Evolutionary conservation across 2,888 invertebrate species (phyloP).

Genomic region (Alcis repandata): DNA sequence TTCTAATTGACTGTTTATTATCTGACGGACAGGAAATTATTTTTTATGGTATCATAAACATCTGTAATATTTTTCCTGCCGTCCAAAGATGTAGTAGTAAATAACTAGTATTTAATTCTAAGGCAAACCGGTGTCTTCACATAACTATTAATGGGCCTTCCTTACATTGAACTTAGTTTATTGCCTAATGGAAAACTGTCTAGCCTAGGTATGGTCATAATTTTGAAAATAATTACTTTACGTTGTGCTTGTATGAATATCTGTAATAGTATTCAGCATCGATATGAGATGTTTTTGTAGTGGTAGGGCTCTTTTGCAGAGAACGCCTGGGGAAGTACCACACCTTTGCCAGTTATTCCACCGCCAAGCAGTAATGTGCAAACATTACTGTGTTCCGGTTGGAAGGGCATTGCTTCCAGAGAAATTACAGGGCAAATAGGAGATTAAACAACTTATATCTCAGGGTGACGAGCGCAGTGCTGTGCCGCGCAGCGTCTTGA

Average conservation of each 20-base stretch:
- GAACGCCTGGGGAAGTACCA: too few species aligned
- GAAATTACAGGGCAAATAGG: too few species aligned
- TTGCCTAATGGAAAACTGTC: conserved; percentile 3
- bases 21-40: neutral
- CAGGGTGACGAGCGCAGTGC: too few species aligned
- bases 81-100: neutral
- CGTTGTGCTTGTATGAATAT: neutral
- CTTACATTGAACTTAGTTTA: conserved; percentile 7
- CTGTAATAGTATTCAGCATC: neutral
- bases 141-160: conserved; percentile 5
- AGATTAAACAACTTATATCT: too few species aligned
- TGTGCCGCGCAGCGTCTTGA: too few species aligned
- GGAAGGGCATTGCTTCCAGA: too few species aligned
- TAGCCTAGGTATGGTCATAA: neutral
- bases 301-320: too few species aligned
- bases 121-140: conserved; percentile 32
- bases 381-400: too few species aligned
- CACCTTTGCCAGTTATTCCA: too few species aligned
- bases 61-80: neutral
- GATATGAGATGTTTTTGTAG: too few species aligned
- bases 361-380: too few species aligned
- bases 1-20: neutral
- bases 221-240: neutral
- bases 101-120: neutral
- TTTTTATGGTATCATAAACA: conserved; percentile 5